These are phyloP conservation scores for Zaprionus lineosus DNA, from an alignment of 2,888 invertebrate genomes.

Conservation along the genomic window DNA sequence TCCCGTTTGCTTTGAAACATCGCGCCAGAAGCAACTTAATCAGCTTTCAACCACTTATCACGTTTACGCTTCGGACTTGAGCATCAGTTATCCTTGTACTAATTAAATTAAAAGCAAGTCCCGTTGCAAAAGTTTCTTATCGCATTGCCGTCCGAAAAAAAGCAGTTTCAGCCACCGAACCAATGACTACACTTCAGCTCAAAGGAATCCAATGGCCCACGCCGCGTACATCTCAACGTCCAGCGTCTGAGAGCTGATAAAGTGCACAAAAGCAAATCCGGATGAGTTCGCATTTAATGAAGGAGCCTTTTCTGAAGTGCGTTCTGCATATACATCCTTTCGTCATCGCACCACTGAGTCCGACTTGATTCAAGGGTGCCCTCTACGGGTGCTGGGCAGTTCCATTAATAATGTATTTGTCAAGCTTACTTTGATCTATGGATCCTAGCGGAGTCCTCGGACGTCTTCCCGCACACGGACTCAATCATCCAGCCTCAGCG, in stretches of 20 bases:
- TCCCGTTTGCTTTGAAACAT: conserved; percentile 42
- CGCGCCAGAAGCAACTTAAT: conserved; percentile 33
- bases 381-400: conserved; percentile 19
- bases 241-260: conserved; percentile 23
- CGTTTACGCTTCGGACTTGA: conserved; percentile 14
- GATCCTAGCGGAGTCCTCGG: neutral
- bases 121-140: conserved; percentile 49
- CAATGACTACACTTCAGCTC: conserved; percentile 17
- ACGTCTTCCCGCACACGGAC: no score
- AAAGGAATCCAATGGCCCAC: conserved; percentile 17
- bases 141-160: conserved; percentile 20
- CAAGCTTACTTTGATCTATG: conserved; percentile 9
- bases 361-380: no score
- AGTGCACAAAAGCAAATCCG: conserved; percentile 38
- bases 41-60: conserved; percentile 46
- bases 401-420: conserved; percentile 14
- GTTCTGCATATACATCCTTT: no score
- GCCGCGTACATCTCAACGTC: conserved; percentile 17
- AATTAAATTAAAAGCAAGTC: conserved; percentile 65
- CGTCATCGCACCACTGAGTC: conserved; percentile 18
- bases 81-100: conserved; percentile 31
- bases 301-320: conserved; percentile 7
- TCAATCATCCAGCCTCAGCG: neutral
- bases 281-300: conserved; percentile 13
- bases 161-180: neutral